Evolutionary conservation across 2,113 vertebrate species (phyloP).

Genomic region (Formicarius rufipectus): DNA sequence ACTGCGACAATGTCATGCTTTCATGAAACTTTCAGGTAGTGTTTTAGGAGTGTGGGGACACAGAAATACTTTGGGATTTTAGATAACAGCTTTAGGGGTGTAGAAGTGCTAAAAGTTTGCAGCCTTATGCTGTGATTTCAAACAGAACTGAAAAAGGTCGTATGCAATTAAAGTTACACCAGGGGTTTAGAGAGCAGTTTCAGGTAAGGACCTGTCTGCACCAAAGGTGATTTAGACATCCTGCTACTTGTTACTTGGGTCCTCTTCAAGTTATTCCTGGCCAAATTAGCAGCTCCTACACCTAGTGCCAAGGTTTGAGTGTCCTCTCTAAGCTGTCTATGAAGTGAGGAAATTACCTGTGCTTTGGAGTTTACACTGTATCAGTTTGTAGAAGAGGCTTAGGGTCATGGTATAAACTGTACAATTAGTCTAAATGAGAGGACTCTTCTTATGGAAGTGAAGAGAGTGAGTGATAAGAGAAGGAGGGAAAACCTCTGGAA

Average conservation of each 20-base stretch:
- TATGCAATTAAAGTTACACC: background rate
- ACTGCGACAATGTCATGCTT: too few relatives aligned
- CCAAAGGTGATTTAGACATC: background rate
- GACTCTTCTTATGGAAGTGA: background rate
- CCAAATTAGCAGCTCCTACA: background rate
- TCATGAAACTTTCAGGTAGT: background rate
- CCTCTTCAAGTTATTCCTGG: background rate
- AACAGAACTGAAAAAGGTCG: background rate
- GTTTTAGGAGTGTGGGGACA: background rate
- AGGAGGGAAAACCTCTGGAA: background rate
- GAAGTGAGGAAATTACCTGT: background rate
- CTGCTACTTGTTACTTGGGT: background rate
- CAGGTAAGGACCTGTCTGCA: background rate
- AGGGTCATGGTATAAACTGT: fast-evolving
- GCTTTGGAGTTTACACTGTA: background rate
- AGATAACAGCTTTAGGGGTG: background rate
- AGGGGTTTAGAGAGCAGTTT: background rate
- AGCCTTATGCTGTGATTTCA: background rate
- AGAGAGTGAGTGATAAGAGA: background rate
- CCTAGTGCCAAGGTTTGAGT: background rate
- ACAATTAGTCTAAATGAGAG: background rate
- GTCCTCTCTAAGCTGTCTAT: background rate
- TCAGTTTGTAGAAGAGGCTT: background rate
- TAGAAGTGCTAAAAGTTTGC: background rate
- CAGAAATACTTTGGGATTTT: background rate